Conservation (phyloP, 2,113 vertebrate genomes). For the Dasyurus viverrinus region DNA sequence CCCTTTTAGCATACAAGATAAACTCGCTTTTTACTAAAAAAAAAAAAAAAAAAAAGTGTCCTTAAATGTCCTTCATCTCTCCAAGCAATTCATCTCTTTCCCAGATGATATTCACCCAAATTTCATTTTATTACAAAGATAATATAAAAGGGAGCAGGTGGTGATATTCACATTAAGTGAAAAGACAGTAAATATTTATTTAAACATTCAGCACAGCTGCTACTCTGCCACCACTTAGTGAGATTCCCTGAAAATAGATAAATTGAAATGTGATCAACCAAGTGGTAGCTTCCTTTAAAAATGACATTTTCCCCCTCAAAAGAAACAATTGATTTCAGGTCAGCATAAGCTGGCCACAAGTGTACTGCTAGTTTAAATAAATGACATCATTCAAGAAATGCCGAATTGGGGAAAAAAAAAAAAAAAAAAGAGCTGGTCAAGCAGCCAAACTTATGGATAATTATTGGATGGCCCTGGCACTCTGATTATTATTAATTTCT, state of each 20-base stretch:
- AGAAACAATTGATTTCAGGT: background rate
- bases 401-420: background rate
- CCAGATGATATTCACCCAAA: conserved; percentile 10
- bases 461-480: background rate
- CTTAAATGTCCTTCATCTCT: background rate
- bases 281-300: background rate
- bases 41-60: conserved; percentile 2
- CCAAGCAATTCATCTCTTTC: conserved; percentile 46
- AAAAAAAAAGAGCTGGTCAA: background rate
- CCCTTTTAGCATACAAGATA: conserved; percentile 33
- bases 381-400: background rate
- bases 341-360: background rate
- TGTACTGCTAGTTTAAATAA: background rate
- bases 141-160: conserved; percentile 47
- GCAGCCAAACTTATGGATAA: background rate
- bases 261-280: background rate
- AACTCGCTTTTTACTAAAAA: conserved; percentile 3
- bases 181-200: conserved; percentile 61
- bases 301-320: background rate
- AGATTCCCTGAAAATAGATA: conserved; percentile 49
- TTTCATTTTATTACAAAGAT: background rate
- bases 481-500: background rate
- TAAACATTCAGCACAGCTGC: conserved; percentile 37
- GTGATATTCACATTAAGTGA: conserved; percentile 4
- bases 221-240: conserved; percentile 31